These are phyloP conservation scores for Porites evermanni DNA, from an alignment of 92 coral and sea anemone genomes.

Conservation along the genomic window DNA sequence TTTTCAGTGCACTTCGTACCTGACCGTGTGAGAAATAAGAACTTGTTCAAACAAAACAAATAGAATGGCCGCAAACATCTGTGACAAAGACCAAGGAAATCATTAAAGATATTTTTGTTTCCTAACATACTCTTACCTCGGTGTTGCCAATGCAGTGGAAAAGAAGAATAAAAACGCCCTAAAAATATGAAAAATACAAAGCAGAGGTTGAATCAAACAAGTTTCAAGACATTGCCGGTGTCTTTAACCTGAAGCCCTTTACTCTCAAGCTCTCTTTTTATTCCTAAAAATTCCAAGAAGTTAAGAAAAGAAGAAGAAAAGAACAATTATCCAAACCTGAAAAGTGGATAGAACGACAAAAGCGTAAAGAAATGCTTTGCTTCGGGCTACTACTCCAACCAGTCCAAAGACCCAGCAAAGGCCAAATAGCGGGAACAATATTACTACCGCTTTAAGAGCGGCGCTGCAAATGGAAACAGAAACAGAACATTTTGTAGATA, in stretches of 20 bases:
- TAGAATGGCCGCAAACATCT: background rate
- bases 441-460: constrained; percentile 31
- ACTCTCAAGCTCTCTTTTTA: no score
- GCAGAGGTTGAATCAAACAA: background rate
- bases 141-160: constrained; percentile 51
- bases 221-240: background rate
- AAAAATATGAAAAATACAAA: no score
- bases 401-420: constrained; percentile 56
- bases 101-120: no score
- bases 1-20: constrained; percentile 27
- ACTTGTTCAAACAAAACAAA: background rate
- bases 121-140: constrained; percentile 31
- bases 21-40: background rate
- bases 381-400: constrained; percentile 30
- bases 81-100: background rate
- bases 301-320: no score
- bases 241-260: no score
- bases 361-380: constrained; percentile 25
- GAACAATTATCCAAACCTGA: constrained; percentile 22
- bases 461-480: constrained; percentile 1
- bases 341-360: constrained; percentile 41
- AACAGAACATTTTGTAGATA: no score
- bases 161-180: constrained; percentile 48
- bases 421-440: constrained; percentile 55
- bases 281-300: no score